Base-by-base conservation (phyloP, 2,888 invertebrate genomes). In the Eupithecia vulgata region DNA sequence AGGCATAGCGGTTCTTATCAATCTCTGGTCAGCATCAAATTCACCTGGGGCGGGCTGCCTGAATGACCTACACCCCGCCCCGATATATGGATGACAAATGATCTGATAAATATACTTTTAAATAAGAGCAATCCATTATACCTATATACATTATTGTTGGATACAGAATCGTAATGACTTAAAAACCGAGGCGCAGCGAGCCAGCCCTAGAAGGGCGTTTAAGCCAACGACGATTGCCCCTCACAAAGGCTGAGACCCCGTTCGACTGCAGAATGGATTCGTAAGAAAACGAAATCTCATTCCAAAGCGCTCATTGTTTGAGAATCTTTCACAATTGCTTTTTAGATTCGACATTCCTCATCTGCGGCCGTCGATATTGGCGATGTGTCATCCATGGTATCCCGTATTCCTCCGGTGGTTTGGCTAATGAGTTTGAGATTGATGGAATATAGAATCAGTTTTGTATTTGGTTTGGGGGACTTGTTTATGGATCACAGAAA, bases 201-300 rank as follows among this genome's bases (percentile, higher is more conserved):
- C 40, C 77, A 78, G 61, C 80, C 80, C 80, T 80, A 77, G 61
- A 86, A 84, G 87, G 87, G 79, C 88, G 86, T 89, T 90, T 90
- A 91, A 90, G 89, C 87, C 87, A 85, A 87, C 86, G 88, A 87
- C 88, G 88, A 91, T 91, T 91, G 91, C 90, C 90, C 84, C 89
- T 88, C 85, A 89, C 90, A 91, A 91, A 90, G 90, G 89, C 86
- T 87, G 82, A 81, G 82, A 82, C 78, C 82, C 79, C 81, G 81
- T 86, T 86, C 85, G 84, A 85, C 86, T 86, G 85, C 85, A 84
- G 85, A 88, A 87, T 84, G 81, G 85, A 87, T 87, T 86, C 86
- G 85, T 90, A 91, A 90, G 91, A 90, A 92, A 90, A 90, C 89
- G 85, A 87, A 88, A 91, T 91, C 88, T 89, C 88, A 90, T 91